Evolutionary conservation across 2,797 vertebrate species (phyloP), one percentile per base, ranked within the genome.

Genomic region (Ctenochaetus hawaiiensis): DNA sequence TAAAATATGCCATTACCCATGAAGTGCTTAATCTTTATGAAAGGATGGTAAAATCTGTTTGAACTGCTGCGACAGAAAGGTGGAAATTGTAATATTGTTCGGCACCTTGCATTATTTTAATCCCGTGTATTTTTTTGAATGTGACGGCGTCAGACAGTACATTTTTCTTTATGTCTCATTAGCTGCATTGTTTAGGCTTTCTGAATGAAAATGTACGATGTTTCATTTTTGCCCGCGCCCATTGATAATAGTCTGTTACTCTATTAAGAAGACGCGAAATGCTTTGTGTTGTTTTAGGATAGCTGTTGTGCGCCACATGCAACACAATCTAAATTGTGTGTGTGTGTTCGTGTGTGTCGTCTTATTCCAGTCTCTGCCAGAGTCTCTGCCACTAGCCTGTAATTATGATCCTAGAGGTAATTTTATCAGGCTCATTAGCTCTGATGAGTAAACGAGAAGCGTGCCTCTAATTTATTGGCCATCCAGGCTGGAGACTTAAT

Each of bases 361-460:
- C 87, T 92, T 89, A 89, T 93, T 90, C 85, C 84, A 87, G 78
- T 90, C 89, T 84, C 93, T 93, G 92, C 92, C 93, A 94, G 89
- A 90, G 90, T 94, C 93, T 95, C 91, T 95, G 95, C 94, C 95
- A 95, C 95, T 80, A 94, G 94, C 95, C 96, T 96, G 96, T 97
- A 97, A 98, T 97, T 97, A 97, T 96, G 94, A 96, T 96, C 96
- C 96, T 95, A 77, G 94, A 96, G 96, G 97, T 97, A 97, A 97
- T 97, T 97, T 97, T 96, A 96, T 96, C 96, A 94, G 95, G 94
- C 95, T 98, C 96, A 96, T 97, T 97, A 97, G 96, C 95, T 95
- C 95, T 96, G 96, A 96, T 96, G 95, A 96, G 96, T 97, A 97
- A 97, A 97, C 96, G 96, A 97, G 96, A 96, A 95, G 94, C 95